These are phyloP conservation scores for Sebastes baramenuke DNA, from an alignment of 2,797 vertebrate genomes.

Conservation along the genomic window DNA sequence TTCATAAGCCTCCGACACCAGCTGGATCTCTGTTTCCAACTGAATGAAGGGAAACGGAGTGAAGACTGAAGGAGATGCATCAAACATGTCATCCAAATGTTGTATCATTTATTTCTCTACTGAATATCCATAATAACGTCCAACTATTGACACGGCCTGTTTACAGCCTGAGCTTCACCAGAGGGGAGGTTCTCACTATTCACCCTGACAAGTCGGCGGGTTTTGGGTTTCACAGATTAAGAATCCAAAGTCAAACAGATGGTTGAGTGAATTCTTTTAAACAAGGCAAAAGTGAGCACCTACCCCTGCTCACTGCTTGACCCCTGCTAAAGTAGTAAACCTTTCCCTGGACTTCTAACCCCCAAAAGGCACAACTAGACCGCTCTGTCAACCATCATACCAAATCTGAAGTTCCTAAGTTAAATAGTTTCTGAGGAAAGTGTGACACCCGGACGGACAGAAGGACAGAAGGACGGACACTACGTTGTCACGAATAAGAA, in stretches of 20 bases:
- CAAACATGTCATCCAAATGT: background rate
- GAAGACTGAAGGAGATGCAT: background rate
- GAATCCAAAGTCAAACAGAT: background rate
- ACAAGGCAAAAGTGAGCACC: no score
- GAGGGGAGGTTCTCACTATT: background rate
- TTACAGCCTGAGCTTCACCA: background rate
- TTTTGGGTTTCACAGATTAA: background rate
- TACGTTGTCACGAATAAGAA: no score
- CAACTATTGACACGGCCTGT: background rate
- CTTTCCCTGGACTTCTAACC: no score
- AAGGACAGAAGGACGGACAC: no score
- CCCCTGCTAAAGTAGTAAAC: no score
- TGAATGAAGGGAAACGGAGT: constrained; percentile 52
- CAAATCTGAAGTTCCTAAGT: no score
- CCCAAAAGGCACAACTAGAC: no score
- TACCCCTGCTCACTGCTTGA: no score
- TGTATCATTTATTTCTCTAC: background rate
- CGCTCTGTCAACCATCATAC: no score
- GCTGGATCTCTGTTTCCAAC: constrained; percentile 97
- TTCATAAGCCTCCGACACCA: constrained; percentile 97
- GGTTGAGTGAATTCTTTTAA: background rate
- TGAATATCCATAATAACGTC: background rate
- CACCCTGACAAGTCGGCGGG: background rate
- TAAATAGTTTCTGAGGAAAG: no score
- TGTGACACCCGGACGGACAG: no score